These are phyloP conservation scores for Hylaea fasciaria DNA, from an alignment of 2,888 invertebrate species.

Conservation along the genomic window DNA sequence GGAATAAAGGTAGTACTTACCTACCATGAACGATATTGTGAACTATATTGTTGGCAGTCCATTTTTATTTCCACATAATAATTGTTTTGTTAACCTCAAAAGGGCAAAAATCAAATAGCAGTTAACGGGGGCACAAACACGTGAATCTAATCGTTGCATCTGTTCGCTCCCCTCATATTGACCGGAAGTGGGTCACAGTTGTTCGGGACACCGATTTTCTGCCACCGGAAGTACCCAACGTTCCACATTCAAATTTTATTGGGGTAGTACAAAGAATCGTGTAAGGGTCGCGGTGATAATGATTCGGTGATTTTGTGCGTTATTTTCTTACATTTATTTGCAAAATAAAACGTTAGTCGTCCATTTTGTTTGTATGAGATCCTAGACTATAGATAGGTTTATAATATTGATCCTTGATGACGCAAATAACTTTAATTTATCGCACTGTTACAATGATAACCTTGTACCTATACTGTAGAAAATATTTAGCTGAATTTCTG, in stretches of 20 bases:
- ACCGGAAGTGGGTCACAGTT: constrained; percentile 83
- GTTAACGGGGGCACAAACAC: constrained; percentile 66
- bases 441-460: no score
- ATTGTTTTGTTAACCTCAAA: constrained; percentile 40
- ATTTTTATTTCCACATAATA: constrained; percentile 6
- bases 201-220: constrained; percentile 83
- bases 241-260: constrained; percentile 82
- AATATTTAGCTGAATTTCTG: no score
- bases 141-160: constrained; percentile 82
- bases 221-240: constrained; percentile 81
- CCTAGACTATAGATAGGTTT: neutral
- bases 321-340: constrained; percentile 28
- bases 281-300: constrained; percentile 63
- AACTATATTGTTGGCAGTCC: no score
- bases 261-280: constrained; percentile 71
- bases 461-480: no score
- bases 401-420: no score
- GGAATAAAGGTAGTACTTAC: no score
- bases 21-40: no score
- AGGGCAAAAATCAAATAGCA: constrained; percentile 63
- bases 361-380: no score
- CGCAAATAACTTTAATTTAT: no score
- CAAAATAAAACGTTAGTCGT: constrained; percentile 17
- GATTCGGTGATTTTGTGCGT: constrained; percentile 46
- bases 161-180: constrained; percentile 76